These are phyloP conservation scores for Delia radicum DNA, from an alignment of 1,140 invertebrate genomes.

Conservation along the genomic window DNA sequence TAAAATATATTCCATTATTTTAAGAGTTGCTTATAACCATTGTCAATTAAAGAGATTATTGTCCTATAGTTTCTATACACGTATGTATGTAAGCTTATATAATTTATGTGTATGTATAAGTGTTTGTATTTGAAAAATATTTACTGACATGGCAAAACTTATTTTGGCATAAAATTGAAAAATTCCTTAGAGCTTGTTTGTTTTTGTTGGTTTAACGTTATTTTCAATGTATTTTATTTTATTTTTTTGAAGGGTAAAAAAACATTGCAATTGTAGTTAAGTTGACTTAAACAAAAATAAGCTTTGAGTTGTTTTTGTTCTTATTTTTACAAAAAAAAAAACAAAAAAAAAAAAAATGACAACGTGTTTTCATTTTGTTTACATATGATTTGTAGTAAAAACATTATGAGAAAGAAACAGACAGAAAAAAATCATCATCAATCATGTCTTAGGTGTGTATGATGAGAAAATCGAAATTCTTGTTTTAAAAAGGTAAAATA, in stretches of 20 bases:
- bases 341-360: background rate
- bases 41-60: too few species aligned
- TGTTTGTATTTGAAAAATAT: slow-evolving; percentile 36
- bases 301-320: background rate
- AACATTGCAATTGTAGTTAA: background rate
- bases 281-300: background rate
- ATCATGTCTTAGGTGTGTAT: background rate
- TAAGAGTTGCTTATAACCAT: too few species aligned
- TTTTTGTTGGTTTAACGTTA: background rate
- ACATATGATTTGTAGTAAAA: background rate
- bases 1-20: too few species aligned
- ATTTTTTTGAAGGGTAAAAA: background rate
- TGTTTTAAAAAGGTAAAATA: background rate
- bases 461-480: background rate
- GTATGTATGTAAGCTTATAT: too few species aligned
- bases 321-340: background rate
- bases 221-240: background rate
- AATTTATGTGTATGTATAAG: background rate
- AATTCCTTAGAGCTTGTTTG: slow-evolving; percentile 39
- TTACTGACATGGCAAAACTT: slow-evolving; percentile 51
- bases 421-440: slow-evolving; percentile 7
- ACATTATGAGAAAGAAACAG: background rate
- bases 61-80: too few species aligned
- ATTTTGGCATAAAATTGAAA: slow-evolving; percentile 56
- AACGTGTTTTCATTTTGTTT: slow-evolving; percentile 14